Conservation (phyloP, 2,113 vertebrate genomes). For the Caretta caretta region DNA sequence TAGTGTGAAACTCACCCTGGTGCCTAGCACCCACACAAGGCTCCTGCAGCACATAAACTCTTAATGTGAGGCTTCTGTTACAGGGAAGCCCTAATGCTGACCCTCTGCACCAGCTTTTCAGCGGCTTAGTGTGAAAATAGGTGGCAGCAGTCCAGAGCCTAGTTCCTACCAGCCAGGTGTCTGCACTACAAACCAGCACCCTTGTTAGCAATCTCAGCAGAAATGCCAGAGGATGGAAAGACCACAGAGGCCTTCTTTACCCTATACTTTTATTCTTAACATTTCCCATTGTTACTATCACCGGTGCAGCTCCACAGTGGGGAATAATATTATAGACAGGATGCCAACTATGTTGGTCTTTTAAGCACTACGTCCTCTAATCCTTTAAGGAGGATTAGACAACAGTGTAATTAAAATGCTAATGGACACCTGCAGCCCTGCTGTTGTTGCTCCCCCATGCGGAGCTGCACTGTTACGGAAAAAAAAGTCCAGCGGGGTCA, state of each 20-base stretch:
- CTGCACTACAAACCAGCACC: neutral
- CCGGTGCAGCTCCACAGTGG: accelerated
- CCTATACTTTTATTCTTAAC: no score
- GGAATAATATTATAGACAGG: accelerated
- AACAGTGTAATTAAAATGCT: neutral
- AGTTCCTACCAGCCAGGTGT: accelerated
- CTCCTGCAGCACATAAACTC: neutral
- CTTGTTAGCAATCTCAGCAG: neutral
- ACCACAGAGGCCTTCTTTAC: neutral
- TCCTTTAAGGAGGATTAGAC: neutral
- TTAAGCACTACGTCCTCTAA: neutral
- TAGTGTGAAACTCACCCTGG: neutral
- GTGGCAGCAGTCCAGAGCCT: neutral
- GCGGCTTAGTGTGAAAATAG: neutral
- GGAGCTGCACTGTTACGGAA: neutral
- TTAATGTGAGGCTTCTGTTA: neutral
- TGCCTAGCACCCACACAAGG: neutral
- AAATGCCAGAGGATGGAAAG: neutral
- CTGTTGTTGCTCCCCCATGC: neutral
- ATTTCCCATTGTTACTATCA: neutral
- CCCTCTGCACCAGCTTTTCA: no score
- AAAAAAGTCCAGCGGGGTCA: neutral
- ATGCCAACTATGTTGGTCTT: neutral
- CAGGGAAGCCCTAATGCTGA: neutral
- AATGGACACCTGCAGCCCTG: neutral